phyloP scores from a whole-genome alignment of 2,797 vertebrate species.

The Cossypha caffra region DNA sequence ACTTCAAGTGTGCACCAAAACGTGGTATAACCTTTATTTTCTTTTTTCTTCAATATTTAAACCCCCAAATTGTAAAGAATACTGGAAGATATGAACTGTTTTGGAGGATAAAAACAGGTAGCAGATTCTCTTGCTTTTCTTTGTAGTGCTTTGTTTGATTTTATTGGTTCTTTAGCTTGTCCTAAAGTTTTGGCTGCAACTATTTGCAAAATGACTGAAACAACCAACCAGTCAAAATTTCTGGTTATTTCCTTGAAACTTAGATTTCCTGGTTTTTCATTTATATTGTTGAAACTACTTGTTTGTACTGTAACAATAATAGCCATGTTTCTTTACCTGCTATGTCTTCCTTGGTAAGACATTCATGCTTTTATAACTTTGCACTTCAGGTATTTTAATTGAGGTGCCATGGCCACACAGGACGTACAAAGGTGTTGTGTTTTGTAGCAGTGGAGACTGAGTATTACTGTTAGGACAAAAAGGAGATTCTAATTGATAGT shows the following conservation, averaged over 20 bases:
- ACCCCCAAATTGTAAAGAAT: background rate
- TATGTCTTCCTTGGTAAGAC: background rate
- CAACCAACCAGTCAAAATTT: background rate
- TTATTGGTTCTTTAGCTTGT: background rate
- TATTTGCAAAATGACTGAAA: background rate
- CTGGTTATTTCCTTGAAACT: background rate
- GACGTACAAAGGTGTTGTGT: background rate
- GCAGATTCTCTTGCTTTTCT: background rate
- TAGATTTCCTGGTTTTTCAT: background rate
- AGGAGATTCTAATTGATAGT: background rate
- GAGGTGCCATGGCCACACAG: background rate
- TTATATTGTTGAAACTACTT: background rate
- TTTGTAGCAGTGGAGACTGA: background rate
- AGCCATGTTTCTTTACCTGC: background rate
- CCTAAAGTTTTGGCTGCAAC: background rate
- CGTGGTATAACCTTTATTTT: conserved; percentile 76
- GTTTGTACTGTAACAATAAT: background rate
- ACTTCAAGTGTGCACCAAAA: conserved; percentile 90
- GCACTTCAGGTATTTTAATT: background rate
- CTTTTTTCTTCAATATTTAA: background rate
- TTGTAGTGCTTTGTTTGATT: background rate
- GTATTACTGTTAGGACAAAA: background rate
- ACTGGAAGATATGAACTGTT: accelerated
- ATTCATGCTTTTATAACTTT: background rate
- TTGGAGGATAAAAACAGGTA: background rate